Evolutionary conservation across 2,888 invertebrate genomes (phyloP), one percentile per base, ranked within the genome.

Genomic region (Masnerella sp.): DNA sequence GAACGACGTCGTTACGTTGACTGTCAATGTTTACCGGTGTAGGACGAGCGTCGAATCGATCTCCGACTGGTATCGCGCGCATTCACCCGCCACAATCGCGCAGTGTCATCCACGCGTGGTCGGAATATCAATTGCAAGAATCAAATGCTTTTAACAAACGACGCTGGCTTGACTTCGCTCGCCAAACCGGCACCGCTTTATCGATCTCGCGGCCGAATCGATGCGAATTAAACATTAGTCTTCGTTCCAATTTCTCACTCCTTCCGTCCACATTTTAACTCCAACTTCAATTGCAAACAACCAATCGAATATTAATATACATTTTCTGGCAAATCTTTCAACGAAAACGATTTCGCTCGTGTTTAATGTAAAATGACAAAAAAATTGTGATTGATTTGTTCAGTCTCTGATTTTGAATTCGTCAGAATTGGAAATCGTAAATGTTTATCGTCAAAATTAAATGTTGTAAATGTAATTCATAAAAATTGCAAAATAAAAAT

Each of bases 91-190:
- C 67, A 67, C 47, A 64, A 68, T 70, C 74, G 68, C 77, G 74
- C 74, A 72, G 75, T 74, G 76, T 74, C 78, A 77, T 78, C 78
- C 78, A 75, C 79, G 78, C 79, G 79, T 80, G 79, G 80, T 71
- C 79, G 79, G 82, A 81, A 81, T 82, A 83, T 82, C 81, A 83
- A 82, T 81, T 76, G 76, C 73, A 71, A 70, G 77, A 78, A 81
- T 82, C 81, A 80, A 82, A 82, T 78, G 81, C 79, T 80, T 83
- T 81, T 81, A 79, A 78, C 78, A 78, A 75, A 77, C 73, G 75
- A 65, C 72, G 71, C 12, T 74, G 59, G 58, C 77, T 68, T 58
- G 75, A 76, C 75, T 78, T 75, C 70, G 72, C 75, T 77, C 76
- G 71, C 49, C 51, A 51, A 49, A 59, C 51, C 8, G 74, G 68